These are phyloP conservation scores for Brachionus paranguensis DNA, from an alignment of 1,140 invertebrate species.

Conservation along the genomic window DNA sequence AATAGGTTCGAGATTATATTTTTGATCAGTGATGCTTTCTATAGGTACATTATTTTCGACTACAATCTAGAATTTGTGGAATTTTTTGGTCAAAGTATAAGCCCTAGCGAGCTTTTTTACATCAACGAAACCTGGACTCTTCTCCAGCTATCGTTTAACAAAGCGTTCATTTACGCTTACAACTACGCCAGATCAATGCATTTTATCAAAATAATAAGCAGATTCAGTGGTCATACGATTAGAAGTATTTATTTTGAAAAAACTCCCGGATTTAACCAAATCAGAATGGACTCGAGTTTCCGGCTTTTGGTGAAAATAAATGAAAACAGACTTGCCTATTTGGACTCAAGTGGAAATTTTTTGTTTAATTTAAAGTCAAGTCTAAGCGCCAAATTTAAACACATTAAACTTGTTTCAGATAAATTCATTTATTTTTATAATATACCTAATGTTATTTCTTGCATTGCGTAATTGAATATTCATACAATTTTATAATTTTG, in stretches of 20 bases:
- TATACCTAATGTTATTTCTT: background rate
- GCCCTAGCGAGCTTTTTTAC: background rate
- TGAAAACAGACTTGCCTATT: background rate
- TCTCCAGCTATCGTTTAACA: background rate
- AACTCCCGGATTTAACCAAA: background rate
- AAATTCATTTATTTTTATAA: conserved; percentile 1
- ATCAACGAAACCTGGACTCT: background rate
- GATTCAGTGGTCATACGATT: background rate
- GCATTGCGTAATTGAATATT: background rate
- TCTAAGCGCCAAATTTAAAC: background rate
- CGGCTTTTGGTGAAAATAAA: background rate
- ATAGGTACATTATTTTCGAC: background rate
- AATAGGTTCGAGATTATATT: conserved; percentile 14
- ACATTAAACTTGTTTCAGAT: background rate
- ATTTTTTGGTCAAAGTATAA: background rate
- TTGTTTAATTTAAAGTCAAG: background rate
- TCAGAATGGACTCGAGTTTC: background rate
- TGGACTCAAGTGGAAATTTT: background rate
- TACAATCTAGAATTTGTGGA: background rate
- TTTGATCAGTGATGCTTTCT: background rate
- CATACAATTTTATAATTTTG: background rate
- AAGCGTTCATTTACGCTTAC: background rate
- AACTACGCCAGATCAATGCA: background rate
- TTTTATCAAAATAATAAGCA: conserved; percentile 1
- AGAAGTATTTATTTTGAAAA: background rate